A percentile compares a stretch with the other conserved stretches of the same genome.
Evolutionary conservation across 2,888 invertebrate species (phyloP).

Genomic region (Agapetus fuscipes): DNA sequence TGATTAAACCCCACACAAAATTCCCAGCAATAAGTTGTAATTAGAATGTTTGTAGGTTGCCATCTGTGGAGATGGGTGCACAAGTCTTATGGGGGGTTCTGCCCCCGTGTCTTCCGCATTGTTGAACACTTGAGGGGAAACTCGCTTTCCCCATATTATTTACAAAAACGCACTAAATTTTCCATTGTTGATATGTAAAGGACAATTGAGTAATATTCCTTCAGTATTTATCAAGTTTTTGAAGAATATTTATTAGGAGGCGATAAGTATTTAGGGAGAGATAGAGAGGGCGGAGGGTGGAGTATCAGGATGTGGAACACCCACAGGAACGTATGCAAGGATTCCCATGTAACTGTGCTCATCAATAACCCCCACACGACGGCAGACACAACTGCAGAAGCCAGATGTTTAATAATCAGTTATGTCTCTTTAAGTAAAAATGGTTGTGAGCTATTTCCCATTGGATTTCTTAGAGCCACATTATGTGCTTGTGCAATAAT

Average conservation of each 20-base stretch:
- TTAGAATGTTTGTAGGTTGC: conserved; percentile 5
- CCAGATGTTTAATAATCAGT: conserved; percentile 18
- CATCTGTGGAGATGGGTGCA: conserved; percentile 2
- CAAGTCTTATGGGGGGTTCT: conserved; percentile 6
- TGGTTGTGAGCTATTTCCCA: conserved; percentile 49
- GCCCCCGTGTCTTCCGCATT: conserved; percentile 17
- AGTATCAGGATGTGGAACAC: not conserved
- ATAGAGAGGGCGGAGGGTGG: not conserved
- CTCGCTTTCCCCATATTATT: conserved; percentile 17
- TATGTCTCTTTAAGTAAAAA: conserved; percentile 33
- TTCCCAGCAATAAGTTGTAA: conserved; percentile 19
- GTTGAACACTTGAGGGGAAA: conserved; percentile 11
- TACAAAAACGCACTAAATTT: conserved; percentile 21
- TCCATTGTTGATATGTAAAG: conserved; percentile 20
- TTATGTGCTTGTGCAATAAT: conserved; percentile 51
- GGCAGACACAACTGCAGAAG: no score
- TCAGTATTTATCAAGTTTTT: conserved; percentile 22
- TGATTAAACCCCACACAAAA: no score
- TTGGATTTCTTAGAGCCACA: conserved; percentile 44
- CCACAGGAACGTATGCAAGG: no score
- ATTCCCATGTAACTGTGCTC: conserved; percentile 4
- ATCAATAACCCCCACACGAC: no score
- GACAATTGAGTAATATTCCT: conserved; percentile 21
- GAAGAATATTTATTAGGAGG: conserved; percentile 21
- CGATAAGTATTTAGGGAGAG: conserved; percentile 18